Conservation (phyloP, 2,888 invertebrate species). For the Neocrepidodera transversa region DNA sequence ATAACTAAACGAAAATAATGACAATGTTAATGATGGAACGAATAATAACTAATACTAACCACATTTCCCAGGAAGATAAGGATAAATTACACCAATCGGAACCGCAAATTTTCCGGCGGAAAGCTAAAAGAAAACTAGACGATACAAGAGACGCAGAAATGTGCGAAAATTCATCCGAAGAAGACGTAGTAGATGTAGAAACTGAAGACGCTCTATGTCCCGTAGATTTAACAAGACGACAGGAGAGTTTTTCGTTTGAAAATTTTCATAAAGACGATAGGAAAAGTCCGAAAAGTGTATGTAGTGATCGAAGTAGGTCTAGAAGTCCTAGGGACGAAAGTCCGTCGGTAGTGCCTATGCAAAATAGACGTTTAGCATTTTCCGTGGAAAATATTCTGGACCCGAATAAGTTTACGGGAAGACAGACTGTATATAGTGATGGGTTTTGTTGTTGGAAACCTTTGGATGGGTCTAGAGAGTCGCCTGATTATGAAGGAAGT, state of each 20-base stretch:
- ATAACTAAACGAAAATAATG: conserved; percentile 52
- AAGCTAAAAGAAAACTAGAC: conserved; percentile 57
- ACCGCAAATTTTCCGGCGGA: conserved; percentile 50
- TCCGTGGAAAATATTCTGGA: conserved; percentile 91
- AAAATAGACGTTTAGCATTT: conserved; percentile 78
- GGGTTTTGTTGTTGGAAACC: conserved; percentile 63
- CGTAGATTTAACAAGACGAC: conserved; percentile 59
- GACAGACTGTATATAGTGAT: conserved; percentile 60
- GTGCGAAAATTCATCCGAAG: conserved; percentile 55
- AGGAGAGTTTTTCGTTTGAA: conserved; percentile 55
- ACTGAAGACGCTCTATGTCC: conserved; percentile 59
- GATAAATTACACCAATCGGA: conserved; percentile 47
- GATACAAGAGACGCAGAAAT: conserved; percentile 57
- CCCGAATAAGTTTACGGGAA: conserved; percentile 88
- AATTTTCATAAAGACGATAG: conserved; percentile 49
- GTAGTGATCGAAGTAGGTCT: conserved; percentile 59
- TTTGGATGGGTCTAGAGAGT: conserved; percentile 60
- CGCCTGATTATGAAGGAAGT: conserved; percentile 65
- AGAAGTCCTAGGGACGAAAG: conserved; percentile 55
- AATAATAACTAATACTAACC: conserved; percentile 51
- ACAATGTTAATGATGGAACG: conserved; percentile 64
- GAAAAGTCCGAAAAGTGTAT: conserved; percentile 60
- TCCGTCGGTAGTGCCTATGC: conserved; percentile 61
- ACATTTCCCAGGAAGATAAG: conserved; percentile 44
- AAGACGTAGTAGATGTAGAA: conserved; percentile 58